Percentiles rank a stretch among this genome's conserved stretches.
phyloP scores from a whole-genome alignment of 2,113 vertebrate species.

The Hepsetus odoe region DNA sequence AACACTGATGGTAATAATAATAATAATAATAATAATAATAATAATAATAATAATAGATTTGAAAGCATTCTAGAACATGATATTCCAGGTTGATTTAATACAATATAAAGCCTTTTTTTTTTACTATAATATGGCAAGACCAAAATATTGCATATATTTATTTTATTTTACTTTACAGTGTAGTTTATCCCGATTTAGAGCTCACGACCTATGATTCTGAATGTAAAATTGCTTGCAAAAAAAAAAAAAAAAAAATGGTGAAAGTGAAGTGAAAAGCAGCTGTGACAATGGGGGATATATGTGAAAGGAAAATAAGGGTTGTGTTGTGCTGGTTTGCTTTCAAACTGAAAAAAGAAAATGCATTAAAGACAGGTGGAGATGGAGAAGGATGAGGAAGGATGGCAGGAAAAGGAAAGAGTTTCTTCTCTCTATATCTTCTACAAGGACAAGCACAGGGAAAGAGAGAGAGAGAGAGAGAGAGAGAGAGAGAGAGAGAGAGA shows the following conservation, averaged over 20 bases:
- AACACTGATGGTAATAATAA: too few species aligned
- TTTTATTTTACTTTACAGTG: too few species aligned
- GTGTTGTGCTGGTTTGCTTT: background rate
- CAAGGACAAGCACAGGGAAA: conserved; percentile 22
- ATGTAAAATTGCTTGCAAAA: background rate
- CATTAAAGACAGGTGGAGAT: background rate
- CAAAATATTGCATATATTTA: too few species aligned
- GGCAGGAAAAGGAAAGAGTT: background rate
- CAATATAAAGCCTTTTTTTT: too few species aligned
- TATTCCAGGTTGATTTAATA: too few species aligned
- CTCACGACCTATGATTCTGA: background rate
- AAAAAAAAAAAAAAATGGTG: too few species aligned
- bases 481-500: conserved; percentile 21
- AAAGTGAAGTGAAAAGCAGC: background rate
- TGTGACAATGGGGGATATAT: background rate
- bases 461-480: conserved; percentile 14
- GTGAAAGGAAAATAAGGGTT: background rate
- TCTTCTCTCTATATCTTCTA: background rate
- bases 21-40: too few species aligned
- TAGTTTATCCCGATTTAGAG: too few species aligned
- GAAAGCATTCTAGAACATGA: too few species aligned
- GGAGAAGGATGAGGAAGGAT: conserved; percentile 24
- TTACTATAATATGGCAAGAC: too few species aligned
- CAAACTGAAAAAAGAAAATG: background rate
- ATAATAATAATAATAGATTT: too few species aligned